phyloP scores from a whole-genome alignment of 2,113 vertebrate genomes.

The Harpagus bidentatus region DNA sequence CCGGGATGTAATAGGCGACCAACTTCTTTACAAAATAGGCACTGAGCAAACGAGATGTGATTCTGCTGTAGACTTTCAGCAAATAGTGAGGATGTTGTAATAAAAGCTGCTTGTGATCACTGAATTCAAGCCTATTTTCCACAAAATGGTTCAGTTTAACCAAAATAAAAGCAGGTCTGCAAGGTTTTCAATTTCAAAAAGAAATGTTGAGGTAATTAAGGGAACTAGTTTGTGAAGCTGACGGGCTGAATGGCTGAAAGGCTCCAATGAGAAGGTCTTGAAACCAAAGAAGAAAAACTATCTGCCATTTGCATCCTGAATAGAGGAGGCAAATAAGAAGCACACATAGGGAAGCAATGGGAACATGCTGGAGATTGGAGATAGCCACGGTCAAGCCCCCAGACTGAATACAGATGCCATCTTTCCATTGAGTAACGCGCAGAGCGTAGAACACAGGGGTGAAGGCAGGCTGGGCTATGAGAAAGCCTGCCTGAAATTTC shows the following conservation, averaged over 20 bases:
- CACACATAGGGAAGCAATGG: neutral
- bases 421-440: neutral
- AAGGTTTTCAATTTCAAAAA: neutral
- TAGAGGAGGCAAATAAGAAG: neutral
- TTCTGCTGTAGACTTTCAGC: neutral
- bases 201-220: neutral
- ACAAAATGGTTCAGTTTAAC: neutral
- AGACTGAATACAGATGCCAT: neutral
- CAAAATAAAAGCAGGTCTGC: neutral
- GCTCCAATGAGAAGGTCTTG: neutral
- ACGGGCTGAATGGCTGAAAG: neutral
- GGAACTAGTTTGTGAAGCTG: neutral
- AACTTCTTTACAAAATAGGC: neutral
- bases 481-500: neutral
- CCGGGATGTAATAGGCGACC: neutral
- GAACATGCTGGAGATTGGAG: neutral
- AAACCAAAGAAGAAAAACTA: neutral
- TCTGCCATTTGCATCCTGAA: neutral
- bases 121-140: neutral
- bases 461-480: neutral
- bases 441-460: rapidly evolving
- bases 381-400: neutral
- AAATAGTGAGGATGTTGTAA: neutral
- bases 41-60: neutral
- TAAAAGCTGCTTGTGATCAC: conserved; percentile 15